Evolutionary conservation across 2,888 invertebrate species (phyloP), one percentile per base, ranked within the genome.

Genomic region (Bhutanitis thaidina): DNA sequence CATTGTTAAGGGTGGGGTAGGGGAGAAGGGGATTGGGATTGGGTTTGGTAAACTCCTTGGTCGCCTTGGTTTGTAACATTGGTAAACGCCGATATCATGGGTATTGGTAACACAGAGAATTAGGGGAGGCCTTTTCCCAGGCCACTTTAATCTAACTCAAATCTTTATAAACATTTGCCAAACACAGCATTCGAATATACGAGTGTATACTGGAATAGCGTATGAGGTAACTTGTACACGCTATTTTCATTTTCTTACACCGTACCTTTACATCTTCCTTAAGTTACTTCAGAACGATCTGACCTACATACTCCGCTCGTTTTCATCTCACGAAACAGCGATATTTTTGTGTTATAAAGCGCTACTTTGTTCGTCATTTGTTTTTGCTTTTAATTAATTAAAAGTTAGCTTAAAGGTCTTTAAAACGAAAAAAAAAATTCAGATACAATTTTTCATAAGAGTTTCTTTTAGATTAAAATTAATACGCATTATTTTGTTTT

Each of bases 301-400:
- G 82, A 82, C 86, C 86, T 79, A 82, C 66, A 82, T 85, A 74
- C 68, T 57, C 58, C 47, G 70, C 66, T 67, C 71, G 67, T 73
- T 79, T 67, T 64, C 69, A 73, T 79, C 74, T 72, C 63, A 52
- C 67, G 74, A 67, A 77, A 74, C 77, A 75, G 74, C 73, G 67
- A 77, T 78, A 82, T 81, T 84, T 83, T 80, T 77, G 76, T 74
- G 69, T 65, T 69, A 66, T 67, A 73, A 71, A 74, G 67, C 70
- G 69, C 69, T 74, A 74, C 75, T 78, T 77, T 77, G 80, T 77
- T 71, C 63, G 62, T 60, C 66, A 67, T 72, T 69, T 61, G 53
- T 67, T 69, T 72, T 69, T 54, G 68, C 64, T 65, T 74, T 72
- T 78, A 74, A 81, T 81, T 83, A 80, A 82, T 80, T 78, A 79